Conservation (phyloP, 1,140 invertebrate genomes). For the Dendrolimus kikuchii region DNA sequence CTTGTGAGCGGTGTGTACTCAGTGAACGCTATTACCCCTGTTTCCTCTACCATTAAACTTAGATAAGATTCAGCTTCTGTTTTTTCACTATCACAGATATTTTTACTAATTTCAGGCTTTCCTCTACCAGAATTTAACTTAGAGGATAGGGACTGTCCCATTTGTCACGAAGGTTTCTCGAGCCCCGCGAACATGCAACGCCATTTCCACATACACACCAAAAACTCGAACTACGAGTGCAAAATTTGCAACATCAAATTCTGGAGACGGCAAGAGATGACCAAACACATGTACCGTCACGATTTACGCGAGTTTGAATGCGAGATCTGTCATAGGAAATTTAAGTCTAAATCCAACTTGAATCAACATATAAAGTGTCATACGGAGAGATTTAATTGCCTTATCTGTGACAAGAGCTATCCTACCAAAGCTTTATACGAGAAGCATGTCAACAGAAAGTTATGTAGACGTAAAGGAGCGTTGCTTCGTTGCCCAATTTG, state of each 20-base stretch:
- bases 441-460: conserved; percentile 23
- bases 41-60: too few relatives aligned
- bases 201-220: conserved; percentile 26
- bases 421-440: conserved; percentile 27
- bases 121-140: too few relatives aligned
- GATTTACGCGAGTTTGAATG: conserved; percentile 22
- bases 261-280: conserved; percentile 15
- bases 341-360: conserved; percentile 30
- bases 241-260: conserved; percentile 23
- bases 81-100: too few relatives aligned
- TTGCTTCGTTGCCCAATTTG: conserved; percentile 32
- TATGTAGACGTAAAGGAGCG: conserved; percentile 17
- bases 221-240: conserved; percentile 23
- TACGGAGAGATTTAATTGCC: conserved; percentile 30
- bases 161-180: conserved; percentile 28
- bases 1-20: too few relatives aligned
- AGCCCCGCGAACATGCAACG: conserved; percentile 27
- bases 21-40: too few relatives aligned
- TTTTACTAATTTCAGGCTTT: too few relatives aligned
- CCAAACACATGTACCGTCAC: conserved; percentile 25
- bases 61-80: too few relatives aligned
- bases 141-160: conserved; percentile 13
- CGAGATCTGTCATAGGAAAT: conserved; percentile 28
- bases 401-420: conserved; percentile 27
- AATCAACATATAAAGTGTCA: conserved; percentile 33